Percentiles rank a stretch among this genome's conserved stretches.
phyloP scores from a whole-genome alignment of 2,888 invertebrate genomes.

The Synanthedon andrenaeformis region DNA sequence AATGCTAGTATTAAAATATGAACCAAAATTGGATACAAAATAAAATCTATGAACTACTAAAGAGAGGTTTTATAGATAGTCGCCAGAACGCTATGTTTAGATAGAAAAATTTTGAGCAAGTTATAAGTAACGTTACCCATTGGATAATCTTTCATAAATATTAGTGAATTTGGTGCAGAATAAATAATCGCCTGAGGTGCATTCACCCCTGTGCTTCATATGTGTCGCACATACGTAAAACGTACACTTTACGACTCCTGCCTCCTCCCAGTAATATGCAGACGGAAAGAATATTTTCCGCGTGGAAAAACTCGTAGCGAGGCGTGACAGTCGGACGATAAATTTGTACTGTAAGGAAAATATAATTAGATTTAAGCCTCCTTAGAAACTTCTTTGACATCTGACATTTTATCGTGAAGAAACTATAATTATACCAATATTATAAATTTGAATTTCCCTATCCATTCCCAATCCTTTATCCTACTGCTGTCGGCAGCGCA shows the following conservation, averaged over 20 bases:
- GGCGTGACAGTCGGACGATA: slow-evolving; percentile 44
- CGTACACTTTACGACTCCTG: slow-evolving; percentile 25
- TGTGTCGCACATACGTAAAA: slow-evolving; percentile 13
- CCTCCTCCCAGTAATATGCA: slow-evolving; percentile 17
- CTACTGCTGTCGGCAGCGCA: too few relatives aligned
- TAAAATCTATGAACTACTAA: too few relatives aligned
- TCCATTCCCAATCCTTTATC: too few relatives aligned
- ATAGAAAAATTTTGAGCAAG: too few relatives aligned
- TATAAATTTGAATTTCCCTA: too few relatives aligned
- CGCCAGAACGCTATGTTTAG: too few relatives aligned
- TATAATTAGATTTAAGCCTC: slow-evolving; percentile 42
- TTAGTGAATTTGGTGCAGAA: slow-evolving; percentile 7
- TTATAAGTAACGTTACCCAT: too few relatives aligned
- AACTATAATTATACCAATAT: not conserved
- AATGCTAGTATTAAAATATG: too few relatives aligned
- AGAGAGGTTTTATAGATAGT: too few relatives aligned
- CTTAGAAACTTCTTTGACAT: not conserved
- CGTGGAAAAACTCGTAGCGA: slow-evolving; percentile 32
- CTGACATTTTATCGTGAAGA: not conserved
- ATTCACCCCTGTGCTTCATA: slow-evolving; percentile 21
- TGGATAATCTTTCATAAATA: too few relatives aligned
- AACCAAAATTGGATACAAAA: too few relatives aligned
- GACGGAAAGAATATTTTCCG: slow-evolving; percentile 42
- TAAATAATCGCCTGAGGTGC: slow-evolving; percentile 19
- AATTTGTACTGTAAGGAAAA: slow-evolving; percentile 29